Evolutionary conservation across 2,797 vertebrate species (phyloP).

Genomic region (Pogoniulus pusillus): DNA sequence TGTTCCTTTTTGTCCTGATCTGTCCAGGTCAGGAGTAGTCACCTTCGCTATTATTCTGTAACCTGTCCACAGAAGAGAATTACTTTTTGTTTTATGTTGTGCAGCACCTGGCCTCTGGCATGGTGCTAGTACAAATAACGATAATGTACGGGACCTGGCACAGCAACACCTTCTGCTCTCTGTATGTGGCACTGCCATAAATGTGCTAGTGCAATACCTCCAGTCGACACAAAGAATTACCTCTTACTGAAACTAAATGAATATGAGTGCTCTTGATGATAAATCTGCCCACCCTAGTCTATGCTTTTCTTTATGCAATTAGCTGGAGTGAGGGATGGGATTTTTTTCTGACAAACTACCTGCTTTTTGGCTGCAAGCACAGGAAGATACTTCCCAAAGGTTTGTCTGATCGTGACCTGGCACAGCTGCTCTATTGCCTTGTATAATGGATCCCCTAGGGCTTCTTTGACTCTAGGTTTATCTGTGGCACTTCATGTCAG

Average conservation of each 20-base stretch:
- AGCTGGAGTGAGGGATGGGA: conserved; percentile 16
- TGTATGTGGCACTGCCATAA: conserved; percentile 38
- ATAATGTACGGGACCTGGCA: conserved; percentile 51
- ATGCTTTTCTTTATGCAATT: conserved; percentile 36
- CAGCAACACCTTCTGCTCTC: conserved; percentile 6
- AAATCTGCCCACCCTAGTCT: conserved; percentile 29
- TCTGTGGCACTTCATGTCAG: background rate
- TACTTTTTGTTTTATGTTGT: conserved; percentile 69
- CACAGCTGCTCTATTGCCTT: background rate
- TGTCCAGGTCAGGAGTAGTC: conserved; percentile 41
- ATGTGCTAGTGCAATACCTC: conserved; percentile 25
- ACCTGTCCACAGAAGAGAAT: conserved; percentile 32
- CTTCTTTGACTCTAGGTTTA: background rate
- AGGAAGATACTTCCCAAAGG: background rate
- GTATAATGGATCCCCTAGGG: background rate
- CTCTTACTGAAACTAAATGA: conserved; percentile 28
- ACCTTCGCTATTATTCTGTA: conserved; percentile 62
- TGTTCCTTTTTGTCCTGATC: conserved; percentile 6
- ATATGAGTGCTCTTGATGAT: conserved; percentile 10
- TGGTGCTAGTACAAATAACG: conserved; percentile 62
- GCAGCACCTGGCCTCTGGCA: conserved; percentile 7
- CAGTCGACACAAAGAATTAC: conserved; percentile 13
- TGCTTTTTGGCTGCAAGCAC: background rate
- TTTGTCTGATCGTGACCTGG: background rate
- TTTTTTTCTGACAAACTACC: background rate